These are phyloP conservation scores for Melangyna quadrimaculata DNA, from an alignment of 2,888 invertebrate genomes.

Conservation along the genomic window DNA sequence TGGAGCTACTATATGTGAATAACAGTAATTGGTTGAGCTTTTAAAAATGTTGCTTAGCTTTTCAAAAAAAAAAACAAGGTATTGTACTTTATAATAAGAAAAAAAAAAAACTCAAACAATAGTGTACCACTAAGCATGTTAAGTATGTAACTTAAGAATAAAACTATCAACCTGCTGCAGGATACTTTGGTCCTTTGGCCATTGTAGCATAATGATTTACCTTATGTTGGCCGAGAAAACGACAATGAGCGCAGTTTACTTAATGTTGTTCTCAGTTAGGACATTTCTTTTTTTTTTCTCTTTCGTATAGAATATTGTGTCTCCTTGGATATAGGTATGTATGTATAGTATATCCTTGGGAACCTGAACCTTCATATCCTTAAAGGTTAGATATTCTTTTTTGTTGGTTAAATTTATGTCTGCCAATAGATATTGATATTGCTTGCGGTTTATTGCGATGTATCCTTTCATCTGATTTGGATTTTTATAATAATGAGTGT, in stretches of 20 bases:
- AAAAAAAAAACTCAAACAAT: constrained; percentile 45
- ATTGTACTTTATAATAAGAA: constrained; percentile 49
- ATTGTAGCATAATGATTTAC: constrained; percentile 69
- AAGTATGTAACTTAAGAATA: constrained; percentile 40
- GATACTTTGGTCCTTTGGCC: constrained; percentile 52
- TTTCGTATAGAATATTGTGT: not conserved
- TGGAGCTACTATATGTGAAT: constrained; percentile 52
- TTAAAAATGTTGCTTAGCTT: constrained; percentile 68
- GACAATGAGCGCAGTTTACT: constrained; percentile 58
- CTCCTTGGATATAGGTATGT: too few species aligned
- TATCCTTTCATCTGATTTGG: constrained; percentile 70
- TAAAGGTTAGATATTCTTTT: constrained; percentile 32
- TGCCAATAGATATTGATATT: constrained; percentile 70
- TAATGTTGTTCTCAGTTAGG: constrained; percentile 28
- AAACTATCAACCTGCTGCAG: constrained; percentile 46
- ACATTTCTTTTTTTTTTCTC: not conserved
- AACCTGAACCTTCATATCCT: constrained; percentile 18
- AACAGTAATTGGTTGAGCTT: constrained; percentile 67
- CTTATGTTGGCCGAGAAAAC: constrained; percentile 43
- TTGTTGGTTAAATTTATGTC: constrained; percentile 62
- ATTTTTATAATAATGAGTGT: constrained; percentile 37
- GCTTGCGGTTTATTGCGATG: constrained; percentile 69
- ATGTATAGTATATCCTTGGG: constrained; percentile 26
- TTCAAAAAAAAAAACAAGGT: constrained; percentile 59
- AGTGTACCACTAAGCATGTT: constrained; percentile 59